Base-by-base conservation (phyloP, 2,888 invertebrate species). In the Yponomeuta malinellus region DNA sequence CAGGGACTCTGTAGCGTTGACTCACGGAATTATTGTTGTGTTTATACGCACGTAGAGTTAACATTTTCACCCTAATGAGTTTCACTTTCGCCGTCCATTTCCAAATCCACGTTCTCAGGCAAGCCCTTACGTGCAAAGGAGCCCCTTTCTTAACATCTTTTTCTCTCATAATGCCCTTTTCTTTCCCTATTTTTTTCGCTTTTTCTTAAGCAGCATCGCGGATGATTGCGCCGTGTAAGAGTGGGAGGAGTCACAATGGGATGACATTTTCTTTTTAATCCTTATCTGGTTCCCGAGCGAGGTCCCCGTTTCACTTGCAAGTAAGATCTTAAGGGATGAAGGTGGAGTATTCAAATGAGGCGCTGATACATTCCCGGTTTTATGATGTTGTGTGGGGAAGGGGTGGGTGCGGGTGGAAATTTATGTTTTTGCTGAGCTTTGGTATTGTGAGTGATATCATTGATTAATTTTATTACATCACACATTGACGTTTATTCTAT, bases 181-280 rank as follows among this genome's bases (percentile, higher is more conserved):
- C 81, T 83, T 71, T 68, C 15, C 31, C 52, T 10, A 52, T 65
- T 68, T 52, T 37, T 68, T 59, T 68, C 48, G 31, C 68, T 63
- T 69, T 70, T 68, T 70, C 68, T 52, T 70, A 63, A 68, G 70
- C 67, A 70, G 68, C 68, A 52, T 68, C 68, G 48, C 68, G 31
- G 68, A 52, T 68, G 68, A 68, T 68, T 68, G 68, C 70, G 73
- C 74, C 75, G 74, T 76, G 75, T 73, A 75, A 77, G 76, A 80
- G 82, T 81, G 81, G 79, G 77, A 75, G 76, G 76, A 76, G 77
- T 76, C 77, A 84, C 82, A 83, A 85, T 83, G 77, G 80, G 80
- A 82, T 82, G 81, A 78, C 79, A 81, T 86, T 86, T 84, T 85
- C 86, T 86, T 87, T 86, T 87, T 87, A 85, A 85, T 85, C 84